These are phyloP conservation scores for Columbina picui DNA, from an alignment of 2,113 vertebrate genomes.

Conservation along the genomic window DNA sequence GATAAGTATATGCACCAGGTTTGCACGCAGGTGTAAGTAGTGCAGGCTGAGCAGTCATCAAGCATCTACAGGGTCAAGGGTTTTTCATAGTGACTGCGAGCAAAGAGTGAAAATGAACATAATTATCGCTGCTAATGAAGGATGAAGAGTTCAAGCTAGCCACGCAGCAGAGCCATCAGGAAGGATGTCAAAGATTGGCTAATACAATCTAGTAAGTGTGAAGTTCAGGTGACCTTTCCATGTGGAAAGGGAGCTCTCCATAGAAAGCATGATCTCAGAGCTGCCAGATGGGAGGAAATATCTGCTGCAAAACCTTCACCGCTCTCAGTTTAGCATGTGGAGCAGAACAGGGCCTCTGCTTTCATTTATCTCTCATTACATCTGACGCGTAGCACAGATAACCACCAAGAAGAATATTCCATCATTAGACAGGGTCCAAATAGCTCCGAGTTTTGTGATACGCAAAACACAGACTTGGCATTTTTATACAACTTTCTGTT, in stretches of 20 bases:
- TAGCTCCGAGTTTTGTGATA: neutral
- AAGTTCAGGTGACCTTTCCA: conserved; percentile 7
- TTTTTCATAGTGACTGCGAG: neutral
- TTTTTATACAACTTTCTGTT: neutral
- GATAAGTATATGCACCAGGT: neutral
- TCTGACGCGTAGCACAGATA: rapidly evolving
- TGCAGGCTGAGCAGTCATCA: neutral
- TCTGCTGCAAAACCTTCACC: neutral
- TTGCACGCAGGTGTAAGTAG: neutral
- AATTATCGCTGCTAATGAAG: conserved; percentile 26
- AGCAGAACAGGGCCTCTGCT: neutral
- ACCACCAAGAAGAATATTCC: neutral
- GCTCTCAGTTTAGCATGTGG: neutral
- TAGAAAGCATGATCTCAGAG: rapidly evolving
- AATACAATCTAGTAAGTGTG: conserved; percentile 3
- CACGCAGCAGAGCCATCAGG: neutral
- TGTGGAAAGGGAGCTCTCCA: neutral
- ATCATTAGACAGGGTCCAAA: neutral
- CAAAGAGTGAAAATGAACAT: neutral
- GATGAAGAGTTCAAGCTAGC: conserved; percentile 9
- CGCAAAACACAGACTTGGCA: neutral
- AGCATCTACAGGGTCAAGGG: neutral
- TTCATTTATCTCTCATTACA: neutral
- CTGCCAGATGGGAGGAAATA: conserved; percentile 10
- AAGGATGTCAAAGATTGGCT: conserved; percentile 23